phyloP scores from a whole-genome alignment of 2,797 vertebrate species.

The Eurystomus glaucurus region DNA sequence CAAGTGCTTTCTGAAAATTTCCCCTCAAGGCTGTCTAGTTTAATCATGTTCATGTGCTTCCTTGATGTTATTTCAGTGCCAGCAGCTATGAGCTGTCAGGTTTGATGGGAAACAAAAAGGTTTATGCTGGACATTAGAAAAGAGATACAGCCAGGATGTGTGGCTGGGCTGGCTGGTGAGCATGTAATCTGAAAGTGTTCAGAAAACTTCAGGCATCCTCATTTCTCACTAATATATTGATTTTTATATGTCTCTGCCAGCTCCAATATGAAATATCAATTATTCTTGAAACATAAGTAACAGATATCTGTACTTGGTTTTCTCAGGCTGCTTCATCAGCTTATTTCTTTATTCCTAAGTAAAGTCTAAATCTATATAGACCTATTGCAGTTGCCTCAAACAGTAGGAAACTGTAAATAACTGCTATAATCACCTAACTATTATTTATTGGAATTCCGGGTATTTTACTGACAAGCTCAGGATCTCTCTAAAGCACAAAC shows the following conservation, averaged over 20 bases:
- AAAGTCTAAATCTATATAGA: neutral
- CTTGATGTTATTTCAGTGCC: neutral
- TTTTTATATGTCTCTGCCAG: slow-evolving; percentile 16
- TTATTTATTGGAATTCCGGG: neutral
- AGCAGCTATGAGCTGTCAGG: slow-evolving; percentile 18
- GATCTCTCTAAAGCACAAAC: neutral
- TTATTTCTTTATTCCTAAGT: neutral
- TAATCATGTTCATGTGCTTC: neutral
- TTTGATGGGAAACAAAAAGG: neutral
- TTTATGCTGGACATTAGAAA: neutral
- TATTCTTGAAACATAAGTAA: neutral
- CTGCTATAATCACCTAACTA: neutral
- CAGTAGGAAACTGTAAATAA: neutral
- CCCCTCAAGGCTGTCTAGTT: neutral
- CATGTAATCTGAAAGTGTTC: neutral
- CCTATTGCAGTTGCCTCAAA: neutral
- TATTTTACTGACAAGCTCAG: neutral
- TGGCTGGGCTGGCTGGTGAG: neutral
- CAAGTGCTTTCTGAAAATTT: neutral
- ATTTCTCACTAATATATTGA: neutral
- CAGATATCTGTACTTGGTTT: neutral
- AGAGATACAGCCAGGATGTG: neutral
- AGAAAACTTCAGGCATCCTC: neutral
- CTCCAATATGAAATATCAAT: neutral
- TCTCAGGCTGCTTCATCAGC: neutral